A percentile compares a stretch with the other conserved stretches of the same genome.
Evolutionary conservation across 1,140 invertebrate species (phyloP).

Genomic region (Meloidogyne hapla): DNA sequence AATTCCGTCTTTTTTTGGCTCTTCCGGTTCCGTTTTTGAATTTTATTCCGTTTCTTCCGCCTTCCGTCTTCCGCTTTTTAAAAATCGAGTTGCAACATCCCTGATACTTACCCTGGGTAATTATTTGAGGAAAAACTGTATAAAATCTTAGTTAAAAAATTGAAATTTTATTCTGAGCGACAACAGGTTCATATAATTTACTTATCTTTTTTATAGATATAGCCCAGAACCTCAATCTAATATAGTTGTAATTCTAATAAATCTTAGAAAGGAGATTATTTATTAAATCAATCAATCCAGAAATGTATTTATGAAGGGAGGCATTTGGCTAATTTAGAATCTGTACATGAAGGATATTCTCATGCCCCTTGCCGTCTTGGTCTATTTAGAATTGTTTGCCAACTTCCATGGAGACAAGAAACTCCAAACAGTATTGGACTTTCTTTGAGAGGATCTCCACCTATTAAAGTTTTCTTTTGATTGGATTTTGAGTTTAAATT

Average conservation of each 20-base stretch:
- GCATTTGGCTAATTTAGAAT: background rate
- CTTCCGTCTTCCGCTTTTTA: no score
- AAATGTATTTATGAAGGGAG: background rate
- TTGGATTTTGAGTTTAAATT: background rate
- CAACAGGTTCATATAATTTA: no score
- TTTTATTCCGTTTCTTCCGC: no score
- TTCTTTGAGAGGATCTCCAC: background rate
- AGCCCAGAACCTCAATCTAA: background rate
- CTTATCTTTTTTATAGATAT: background rate
- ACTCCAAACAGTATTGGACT: constrained; percentile 1
- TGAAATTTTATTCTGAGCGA: no score
- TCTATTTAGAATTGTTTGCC: constrained; percentile 13
- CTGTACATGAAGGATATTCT: constrained; percentile 10
- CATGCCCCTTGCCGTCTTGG: constrained; percentile 22
- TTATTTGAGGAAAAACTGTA: no score
- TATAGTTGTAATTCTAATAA: background rate
- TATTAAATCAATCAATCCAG: background rate
- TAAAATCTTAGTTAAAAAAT: no score
- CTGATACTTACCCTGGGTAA: no score
- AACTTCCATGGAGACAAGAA: background rate
- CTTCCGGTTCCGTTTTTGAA: no score
- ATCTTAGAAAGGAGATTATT: background rate
- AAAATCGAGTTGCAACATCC: no score
- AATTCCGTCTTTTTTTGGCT: no score
- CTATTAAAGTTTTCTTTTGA: constrained; percentile 10